A percentile compares a stretch with the other conserved stretches of the same genome.
Evolutionary conservation across 2,113 vertebrate genomes (phyloP).

Genomic region (Marmota flaviventris): DNA sequence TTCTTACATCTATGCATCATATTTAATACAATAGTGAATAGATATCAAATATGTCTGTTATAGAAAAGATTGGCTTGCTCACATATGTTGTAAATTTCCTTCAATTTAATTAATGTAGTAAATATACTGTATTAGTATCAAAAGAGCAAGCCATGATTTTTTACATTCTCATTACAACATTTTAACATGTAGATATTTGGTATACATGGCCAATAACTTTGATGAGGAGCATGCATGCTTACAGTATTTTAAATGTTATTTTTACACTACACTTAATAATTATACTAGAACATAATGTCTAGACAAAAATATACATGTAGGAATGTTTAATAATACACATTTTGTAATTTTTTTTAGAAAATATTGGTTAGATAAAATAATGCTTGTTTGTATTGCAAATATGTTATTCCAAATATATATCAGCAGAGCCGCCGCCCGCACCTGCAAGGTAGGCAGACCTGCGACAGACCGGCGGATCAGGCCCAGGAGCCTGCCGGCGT

Average conservation of each 20-base stretch:
- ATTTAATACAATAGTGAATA: not conserved
- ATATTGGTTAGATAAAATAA: not conserved
- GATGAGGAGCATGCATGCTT: not conserved
- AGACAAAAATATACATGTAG: not conserved
- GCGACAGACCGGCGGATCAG: no score
- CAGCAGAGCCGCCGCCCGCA: no score
- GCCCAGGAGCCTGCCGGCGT: no score
- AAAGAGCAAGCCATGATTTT: not conserved
- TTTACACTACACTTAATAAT: not conserved
- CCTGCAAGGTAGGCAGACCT: no score
- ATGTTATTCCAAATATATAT: not conserved
- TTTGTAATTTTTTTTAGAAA: not conserved
- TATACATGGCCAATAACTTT: not conserved
- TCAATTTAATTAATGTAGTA: conserved; percentile 1
- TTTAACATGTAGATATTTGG: not conserved
- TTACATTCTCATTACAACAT: not conserved
- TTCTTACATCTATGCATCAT: not conserved
- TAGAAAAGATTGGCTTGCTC: not conserved
- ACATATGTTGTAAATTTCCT: not conserved
- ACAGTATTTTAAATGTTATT: not conserved
- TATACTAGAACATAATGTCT: not conserved
- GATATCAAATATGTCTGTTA: not conserved
- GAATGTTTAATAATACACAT: not conserved
- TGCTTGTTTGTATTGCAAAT: not conserved
- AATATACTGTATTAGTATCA: not conserved